phyloP scores from a whole-genome alignment of 1,140 invertebrate species.

The Sycobia sp. region DNA sequence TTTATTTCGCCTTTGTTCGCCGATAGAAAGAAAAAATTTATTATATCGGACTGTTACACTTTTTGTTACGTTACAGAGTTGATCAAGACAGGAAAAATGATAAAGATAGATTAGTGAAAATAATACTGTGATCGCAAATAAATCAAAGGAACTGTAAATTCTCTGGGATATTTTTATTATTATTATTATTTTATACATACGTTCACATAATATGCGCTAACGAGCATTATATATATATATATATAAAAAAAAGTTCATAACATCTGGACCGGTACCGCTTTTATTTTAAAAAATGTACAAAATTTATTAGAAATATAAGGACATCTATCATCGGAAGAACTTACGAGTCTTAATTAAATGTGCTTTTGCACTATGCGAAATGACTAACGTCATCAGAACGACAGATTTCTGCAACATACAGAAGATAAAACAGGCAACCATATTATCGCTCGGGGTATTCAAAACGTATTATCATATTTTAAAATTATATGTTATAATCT shows the following conservation, averaged over 20 bases:
- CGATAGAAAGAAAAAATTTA: neutral
- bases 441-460: constrained; percentile 11
- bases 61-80: too few relatives aligned
- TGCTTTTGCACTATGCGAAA: neutral
- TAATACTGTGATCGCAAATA: too few relatives aligned
- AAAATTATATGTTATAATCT: neutral
- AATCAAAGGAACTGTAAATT: neutral
- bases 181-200: neutral
- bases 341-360: neutral
- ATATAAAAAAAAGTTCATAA: constrained; percentile 4
- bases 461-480: neutral
- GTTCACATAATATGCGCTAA: neutral
- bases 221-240: too few relatives aligned
- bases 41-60: neutral
- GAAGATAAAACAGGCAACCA: constrained; percentile 21
- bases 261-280: constrained; percentile 3
- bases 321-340: constrained; percentile 19
- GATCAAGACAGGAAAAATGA: too few relatives aligned
- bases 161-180: constrained; percentile 8
- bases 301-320: constrained; percentile 7
- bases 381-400: neutral
- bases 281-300: constrained; percentile 33
- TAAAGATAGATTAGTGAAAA: neutral
- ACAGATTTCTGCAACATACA: constrained; percentile 9
- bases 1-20: constrained; percentile 35